Evolutionary conservation across 2,113 vertebrate genomes (phyloP).

Genomic region (Ciconia boyciana): DNA sequence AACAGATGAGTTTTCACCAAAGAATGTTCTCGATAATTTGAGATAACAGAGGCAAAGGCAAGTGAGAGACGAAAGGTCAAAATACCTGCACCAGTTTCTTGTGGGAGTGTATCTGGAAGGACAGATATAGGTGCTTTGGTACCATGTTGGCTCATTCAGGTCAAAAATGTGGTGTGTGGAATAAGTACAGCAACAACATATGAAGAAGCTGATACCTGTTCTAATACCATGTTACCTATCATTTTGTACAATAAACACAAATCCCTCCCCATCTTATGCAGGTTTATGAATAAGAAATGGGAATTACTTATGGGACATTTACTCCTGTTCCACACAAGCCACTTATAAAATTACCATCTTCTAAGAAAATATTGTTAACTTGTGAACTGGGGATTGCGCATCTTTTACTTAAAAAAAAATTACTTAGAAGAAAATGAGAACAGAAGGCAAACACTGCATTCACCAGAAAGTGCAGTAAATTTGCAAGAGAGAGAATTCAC

Average conservation of each 20-base stretch:
- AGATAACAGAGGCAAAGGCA: conserved; percentile 43
- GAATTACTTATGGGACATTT: background rate
- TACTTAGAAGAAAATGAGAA: background rate
- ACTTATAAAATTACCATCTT: background rate
- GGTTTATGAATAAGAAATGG: background rate
- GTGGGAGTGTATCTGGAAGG: background rate
- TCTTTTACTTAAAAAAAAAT: background rate
- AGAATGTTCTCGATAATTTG: conserved; percentile 28
- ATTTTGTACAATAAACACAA: background rate
- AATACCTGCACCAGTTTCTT: conserved; percentile 5
- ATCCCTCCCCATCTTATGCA: background rate
- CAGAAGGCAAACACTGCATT: background rate
- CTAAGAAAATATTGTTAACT: background rate
- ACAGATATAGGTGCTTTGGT: background rate
- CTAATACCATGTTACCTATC: background rate
- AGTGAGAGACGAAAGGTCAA: conserved; percentile 36
- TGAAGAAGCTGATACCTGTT: background rate
- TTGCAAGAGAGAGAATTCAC: background rate
- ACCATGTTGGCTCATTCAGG: background rate
- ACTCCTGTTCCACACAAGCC: background rate
- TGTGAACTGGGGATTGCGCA: background rate
- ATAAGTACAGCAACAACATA: background rate
- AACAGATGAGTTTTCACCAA: conserved; percentile 55
- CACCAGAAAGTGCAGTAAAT: background rate
- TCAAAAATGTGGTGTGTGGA: background rate